Evolutionary conservation across 1,140 invertebrate species (phyloP), one percentile per base, ranked within the genome.

Genomic region (Heliconius hermathena): DNA sequence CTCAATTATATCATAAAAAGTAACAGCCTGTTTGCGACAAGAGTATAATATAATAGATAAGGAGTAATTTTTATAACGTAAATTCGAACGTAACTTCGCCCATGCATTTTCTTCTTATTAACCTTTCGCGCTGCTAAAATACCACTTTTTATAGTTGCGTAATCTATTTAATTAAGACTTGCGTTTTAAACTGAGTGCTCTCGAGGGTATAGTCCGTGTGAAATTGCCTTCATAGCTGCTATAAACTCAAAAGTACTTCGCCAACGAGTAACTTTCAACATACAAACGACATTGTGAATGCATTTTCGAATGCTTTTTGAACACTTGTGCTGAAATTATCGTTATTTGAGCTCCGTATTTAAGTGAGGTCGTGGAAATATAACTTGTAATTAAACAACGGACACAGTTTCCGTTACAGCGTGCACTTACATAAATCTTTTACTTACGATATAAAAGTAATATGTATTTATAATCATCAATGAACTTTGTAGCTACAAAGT

Each of bases 181-280:
- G n/a, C n/a, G n/a, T n/a, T n/a, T n/a, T n/a, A n/a, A n/a, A n/a
- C n/a, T n/a, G n/a, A n/a, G n/a, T n/a, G n/a, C n/a, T n/a, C n/a
- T n/a, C n/a, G n/a, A n/a, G n/a, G n/a, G n/a, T n/a, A n/a, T n/a
- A n/a, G n/a, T n/a, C n/a, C n/a, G n/a, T n/a, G n/a, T n/a, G n/a
- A n/a, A n/a, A 77, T 77, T 77, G 46, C 76, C 76, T 77, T 36
- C 76, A 70, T 77, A 22, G 76, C 60, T 38, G 57, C 33, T 33
- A 71, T 77, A 77, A 77, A 52, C 66, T 52, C 33, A 77, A 76
- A 77, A 77, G 74, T 71, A 66, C 76, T 52, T 71, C 18, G 66
- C 71, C 76, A 70, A 70, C 66, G 46, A 77, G 76, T 71, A 77
- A 41, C 26, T 71, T 77, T 77, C 41, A 77, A 36, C 76, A 71